A percentile compares a stretch with the other conserved stretches of the same genome.
Conservation (phyloP, 2,113 vertebrate species). For the Aviceda subcristata region DNA sequence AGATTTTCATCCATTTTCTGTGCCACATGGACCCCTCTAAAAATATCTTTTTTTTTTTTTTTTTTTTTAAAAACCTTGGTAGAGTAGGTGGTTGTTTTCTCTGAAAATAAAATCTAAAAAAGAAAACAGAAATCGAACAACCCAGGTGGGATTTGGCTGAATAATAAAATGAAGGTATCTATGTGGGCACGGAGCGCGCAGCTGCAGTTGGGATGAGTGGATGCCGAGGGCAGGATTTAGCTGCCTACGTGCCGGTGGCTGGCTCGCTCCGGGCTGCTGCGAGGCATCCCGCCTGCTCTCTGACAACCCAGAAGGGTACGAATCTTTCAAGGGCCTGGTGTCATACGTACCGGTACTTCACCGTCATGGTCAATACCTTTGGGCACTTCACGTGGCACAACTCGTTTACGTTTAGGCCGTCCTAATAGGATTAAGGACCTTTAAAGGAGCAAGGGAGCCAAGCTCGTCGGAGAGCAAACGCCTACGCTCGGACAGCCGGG, state of each 20-base stretch:
- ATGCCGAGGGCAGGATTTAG: not conserved
- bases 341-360: not conserved
- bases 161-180: not conserved
- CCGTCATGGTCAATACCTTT: not conserved
- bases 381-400: not conserved
- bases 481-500: not conserved
- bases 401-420: not conserved
- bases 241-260: not conserved
- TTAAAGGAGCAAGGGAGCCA: not conserved
- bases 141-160: not conserved
- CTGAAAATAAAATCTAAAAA: not conserved
- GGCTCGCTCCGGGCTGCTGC: not conserved
- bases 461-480: not conserved
- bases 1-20: not conserved
- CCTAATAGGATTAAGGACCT: not conserved
- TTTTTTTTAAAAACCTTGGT: not conserved
- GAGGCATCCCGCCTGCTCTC: not conserved
- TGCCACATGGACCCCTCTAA: not conserved
- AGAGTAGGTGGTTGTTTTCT: not conserved
- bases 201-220: not conserved
- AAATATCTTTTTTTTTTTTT: not conserved
- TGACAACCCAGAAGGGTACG: not conserved
- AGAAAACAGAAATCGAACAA: not conserved
- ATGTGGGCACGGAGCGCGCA: accelerated
- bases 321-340: not conserved